These are phyloP conservation scores for Diacarnus erythraeanus DNA, from an alignment of 37 sponge, comb jelly and placozoan species.

Conservation along the genomic window DNA sequence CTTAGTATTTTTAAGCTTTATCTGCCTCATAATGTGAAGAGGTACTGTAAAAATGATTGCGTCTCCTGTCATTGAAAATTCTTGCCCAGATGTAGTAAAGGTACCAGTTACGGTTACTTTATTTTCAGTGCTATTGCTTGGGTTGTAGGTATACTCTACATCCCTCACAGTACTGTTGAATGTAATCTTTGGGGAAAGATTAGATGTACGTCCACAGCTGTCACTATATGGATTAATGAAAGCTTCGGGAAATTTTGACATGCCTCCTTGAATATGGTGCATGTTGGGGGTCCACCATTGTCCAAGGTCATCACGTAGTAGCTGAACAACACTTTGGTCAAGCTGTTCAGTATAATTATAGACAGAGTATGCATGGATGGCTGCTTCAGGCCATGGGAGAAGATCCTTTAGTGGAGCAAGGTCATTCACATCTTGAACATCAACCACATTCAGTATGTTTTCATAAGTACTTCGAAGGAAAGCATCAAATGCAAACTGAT, in stretches of 20 bases:
- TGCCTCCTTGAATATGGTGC: constrained; percentile 50
- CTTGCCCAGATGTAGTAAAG: no score
- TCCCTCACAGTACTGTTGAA: constrained; percentile 9
- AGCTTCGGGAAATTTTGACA: no score
- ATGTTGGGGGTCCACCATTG: constrained; percentile 50
- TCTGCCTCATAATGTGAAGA: constrained; percentile 40
- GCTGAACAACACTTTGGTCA: constrained; percentile 36
- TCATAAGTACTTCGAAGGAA: no score
- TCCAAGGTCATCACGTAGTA: no score
- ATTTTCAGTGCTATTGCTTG: neutral
- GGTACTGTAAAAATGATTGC: constrained; percentile 58
- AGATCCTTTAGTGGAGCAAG: constrained; percentile 33
- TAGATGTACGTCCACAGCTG: neutral
- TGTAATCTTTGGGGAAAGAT: constrained; percentile 11
- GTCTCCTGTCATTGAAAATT: no score
- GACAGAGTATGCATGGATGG: constrained; percentile 27
- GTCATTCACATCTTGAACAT: no score
- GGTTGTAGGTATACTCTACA: no score
- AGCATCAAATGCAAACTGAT: no score
- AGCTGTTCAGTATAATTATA: constrained; percentile 36
- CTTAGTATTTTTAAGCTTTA: neutral
- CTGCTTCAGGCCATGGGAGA: constrained; percentile 65
- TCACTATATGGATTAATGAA: no score
- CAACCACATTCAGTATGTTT: no score
- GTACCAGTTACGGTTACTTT: constrained; percentile 18